Conservation (phyloP, 2,797 vertebrate genomes). For the Chloroceryle inda region DNA sequence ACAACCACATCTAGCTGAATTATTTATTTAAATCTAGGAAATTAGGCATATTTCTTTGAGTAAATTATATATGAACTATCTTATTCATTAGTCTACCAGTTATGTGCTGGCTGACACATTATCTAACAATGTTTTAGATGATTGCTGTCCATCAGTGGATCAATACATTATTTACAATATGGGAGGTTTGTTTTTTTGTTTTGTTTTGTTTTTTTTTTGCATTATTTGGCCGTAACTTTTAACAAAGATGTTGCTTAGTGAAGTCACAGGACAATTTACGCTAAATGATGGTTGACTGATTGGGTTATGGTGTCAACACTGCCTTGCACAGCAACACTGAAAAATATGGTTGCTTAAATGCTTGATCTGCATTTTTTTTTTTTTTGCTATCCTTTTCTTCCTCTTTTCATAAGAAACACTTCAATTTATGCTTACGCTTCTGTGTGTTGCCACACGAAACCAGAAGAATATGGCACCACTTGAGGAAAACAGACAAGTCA, state of each 20-base stretch:
- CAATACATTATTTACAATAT: slow-evolving; percentile 31
- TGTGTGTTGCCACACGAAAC: not conserved
- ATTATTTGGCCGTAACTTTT: slow-evolving; percentile 12
- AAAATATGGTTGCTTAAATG: not conserved
- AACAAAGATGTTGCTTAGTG: not conserved
- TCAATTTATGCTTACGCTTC: not conserved
- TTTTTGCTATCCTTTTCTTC: not conserved
- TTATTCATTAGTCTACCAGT: slow-evolving; percentile 52
- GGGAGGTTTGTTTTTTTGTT: not conserved
- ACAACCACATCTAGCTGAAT: slow-evolving; percentile 30
- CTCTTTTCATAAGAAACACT: not conserved
- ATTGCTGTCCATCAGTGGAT: slow-evolving; percentile 3
- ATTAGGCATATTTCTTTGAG: slow-evolving; percentile 22
- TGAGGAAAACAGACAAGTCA: not conserved
- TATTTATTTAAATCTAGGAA: slow-evolving; percentile 68
- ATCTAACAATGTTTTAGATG: slow-evolving; percentile 21
- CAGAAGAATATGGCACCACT: not conserved
- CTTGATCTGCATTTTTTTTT: not conserved
- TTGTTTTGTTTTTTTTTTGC: not conserved
- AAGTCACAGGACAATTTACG: not conserved
- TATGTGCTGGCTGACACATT: slow-evolving; percentile 17
- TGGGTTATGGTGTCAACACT: not conserved
- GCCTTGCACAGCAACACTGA: not conserved
- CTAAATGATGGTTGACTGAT: not conserved
- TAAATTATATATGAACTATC: slow-evolving; percentile 43